Evolutionary conservation across 1,140 invertebrate species (phyloP), one percentile per base, ranked within the genome.

Genomic region (Leptonema lineaticorne): DNA sequence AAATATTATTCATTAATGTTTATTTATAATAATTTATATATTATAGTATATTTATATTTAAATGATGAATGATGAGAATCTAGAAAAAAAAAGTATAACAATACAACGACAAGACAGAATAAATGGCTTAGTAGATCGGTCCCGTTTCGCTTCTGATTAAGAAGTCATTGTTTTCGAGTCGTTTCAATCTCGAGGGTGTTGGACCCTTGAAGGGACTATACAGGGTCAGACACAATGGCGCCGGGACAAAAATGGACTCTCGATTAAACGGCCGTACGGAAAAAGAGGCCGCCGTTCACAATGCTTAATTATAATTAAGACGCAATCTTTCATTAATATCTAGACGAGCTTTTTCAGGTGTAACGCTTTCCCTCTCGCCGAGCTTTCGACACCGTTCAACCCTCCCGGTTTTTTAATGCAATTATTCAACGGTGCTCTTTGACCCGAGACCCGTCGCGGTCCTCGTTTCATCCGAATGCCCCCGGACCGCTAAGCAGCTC

Each of bases 401-500:
- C 9, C 2, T 16, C 37, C 24, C 48, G 2, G 24, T 20, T 18
- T 48, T 20, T 53, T 53, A 53, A 53, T 53, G 48, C 48, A 53
- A 53, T 53, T 53, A 53, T 53, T 53, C 48, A 53, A 5, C 24
- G 18, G n/a, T 53, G 24, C n/a, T 53, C 48, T 53, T 53, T 53
- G 48, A 53, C 48, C 48, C 37, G 11, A 9, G 37, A 41, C 37
- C 37, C 37, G n/a, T n/a, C n/a, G n/a, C n/a, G n/a, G n/a, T n/a
- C n/a, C n/a, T n/a, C 48, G n/a, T 18, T 53, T 53, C 24, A 53
- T 53, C 22, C 22, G 20, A 53, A 53, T 22, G 22, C 18, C 48
- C 48, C 48, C 22, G 48, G 18, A 8, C 37, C 37, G 37, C 37
- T 6, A 53, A 53, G 48, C 48, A 8, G 48, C 48, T 53, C 48